These are phyloP conservation scores for Metopolophium dirhodum DNA, from an alignment of 1,140 invertebrate species.

Conservation along the genomic window DNA sequence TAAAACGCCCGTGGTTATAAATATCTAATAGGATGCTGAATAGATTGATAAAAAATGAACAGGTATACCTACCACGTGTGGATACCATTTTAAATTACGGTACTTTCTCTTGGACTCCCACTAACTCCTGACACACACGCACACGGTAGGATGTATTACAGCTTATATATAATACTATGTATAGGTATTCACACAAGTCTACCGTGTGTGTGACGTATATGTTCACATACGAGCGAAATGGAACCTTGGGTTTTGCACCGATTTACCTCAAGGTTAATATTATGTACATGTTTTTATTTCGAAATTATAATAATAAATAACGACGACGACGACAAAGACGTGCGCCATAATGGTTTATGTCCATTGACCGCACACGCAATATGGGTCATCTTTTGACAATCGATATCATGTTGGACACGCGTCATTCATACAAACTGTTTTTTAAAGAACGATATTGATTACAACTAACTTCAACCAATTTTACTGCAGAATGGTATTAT, in stretches of 20 bases:
- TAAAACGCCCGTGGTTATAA: background rate
- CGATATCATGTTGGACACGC: background rate
- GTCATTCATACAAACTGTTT: background rate
- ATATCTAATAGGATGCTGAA: background rate
- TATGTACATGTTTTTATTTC: conserved; percentile 1
- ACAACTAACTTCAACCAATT: background rate
- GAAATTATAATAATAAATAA: conserved; percentile 19
- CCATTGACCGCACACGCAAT: background rate
- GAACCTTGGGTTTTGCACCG: background rate
- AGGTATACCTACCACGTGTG: background rate
- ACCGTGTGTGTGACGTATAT: background rate
- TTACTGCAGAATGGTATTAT: background rate
- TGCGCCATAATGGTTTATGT: background rate
- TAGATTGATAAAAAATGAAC: background rate
- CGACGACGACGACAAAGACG: background rate
- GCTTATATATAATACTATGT: background rate
- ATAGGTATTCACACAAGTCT: background rate
- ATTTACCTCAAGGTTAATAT: conserved; percentile 7
- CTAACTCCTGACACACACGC: background rate
- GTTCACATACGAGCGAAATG: background rate
- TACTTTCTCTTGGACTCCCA: conserved; percentile 13
- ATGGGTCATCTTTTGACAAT: conserved; percentile 1
- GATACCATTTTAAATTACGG: background rate
- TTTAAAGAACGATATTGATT: background rate
- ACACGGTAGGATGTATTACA: background rate